Evolutionary conservation across 2,797 vertebrate genomes (phyloP), one percentile per base, ranked within the genome.

Genomic region (Epinephelus malabaricus): DNA sequence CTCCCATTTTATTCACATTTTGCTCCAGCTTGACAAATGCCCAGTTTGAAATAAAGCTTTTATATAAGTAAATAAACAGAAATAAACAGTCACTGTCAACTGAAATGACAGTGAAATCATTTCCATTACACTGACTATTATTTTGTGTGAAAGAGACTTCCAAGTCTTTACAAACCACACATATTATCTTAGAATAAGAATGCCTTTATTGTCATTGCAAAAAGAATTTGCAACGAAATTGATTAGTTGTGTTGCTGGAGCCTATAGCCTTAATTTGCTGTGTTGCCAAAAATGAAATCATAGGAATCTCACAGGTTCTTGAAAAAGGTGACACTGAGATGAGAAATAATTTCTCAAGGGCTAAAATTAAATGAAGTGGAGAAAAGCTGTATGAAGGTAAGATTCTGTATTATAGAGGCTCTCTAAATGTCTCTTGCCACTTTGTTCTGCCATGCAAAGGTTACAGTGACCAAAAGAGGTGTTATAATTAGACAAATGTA

Each of bases 301-400:
- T 0, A 43, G 14, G 67, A 71, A 72, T 61, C 40, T 81, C 15
- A 54, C 27, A 53, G 8, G 21, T 21, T 65, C 17, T 12, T 34
- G 45, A 11, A n/a, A 69, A 50, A 59, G 18, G 19, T 56, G 23
- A 43, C 51, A 54, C 25, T 8, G n/a, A 14, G 25, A 5, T 19
- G 34, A 61, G 50, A 84, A 60, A 59, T 53, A 0, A 18, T 63
- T 72, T 76, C 38, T 53, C 7, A 13, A 55, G 19, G 45, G 45
- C 45, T 53, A 15, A 49, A 81, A 55, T 61, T 2, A 74, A 63
- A 63, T n/a, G 40, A 46, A 46, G 14, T 23, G 30, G 34, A 55
- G n/a, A 17, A 70, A 8, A 23, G 9, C 38, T 66, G n/a, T 15
- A 13, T 66, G 18, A 10, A 19, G 7, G n/a, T 40, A 17, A n/a